phyloP scores from a whole-genome alignment of 2,797 vertebrate species.

The Falco concolor region DNA sequence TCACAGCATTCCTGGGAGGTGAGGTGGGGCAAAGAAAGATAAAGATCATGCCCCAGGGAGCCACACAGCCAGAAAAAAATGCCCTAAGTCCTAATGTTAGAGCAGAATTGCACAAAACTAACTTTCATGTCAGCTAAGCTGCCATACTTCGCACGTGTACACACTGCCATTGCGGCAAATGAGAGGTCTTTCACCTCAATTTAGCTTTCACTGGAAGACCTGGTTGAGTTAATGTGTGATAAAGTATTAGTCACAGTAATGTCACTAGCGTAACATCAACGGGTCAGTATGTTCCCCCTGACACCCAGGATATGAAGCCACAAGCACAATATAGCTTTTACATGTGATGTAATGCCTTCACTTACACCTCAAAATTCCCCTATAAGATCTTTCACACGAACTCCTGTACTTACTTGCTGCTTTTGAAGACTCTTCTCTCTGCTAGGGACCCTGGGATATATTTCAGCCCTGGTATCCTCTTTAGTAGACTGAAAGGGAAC shows the following conservation, averaged over 20 bases:
- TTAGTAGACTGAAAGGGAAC: constrained; percentile 73
- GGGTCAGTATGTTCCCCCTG: background rate
- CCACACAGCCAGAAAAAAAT: background rate
- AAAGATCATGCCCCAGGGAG: background rate
- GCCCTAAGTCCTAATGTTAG: background rate
- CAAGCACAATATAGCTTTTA: background rate
- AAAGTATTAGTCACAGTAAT: background rate
- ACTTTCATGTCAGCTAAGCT: background rate
- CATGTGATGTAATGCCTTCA: background rate
- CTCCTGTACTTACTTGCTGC: constrained; percentile 53
- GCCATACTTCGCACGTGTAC: background rate
- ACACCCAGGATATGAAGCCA: background rate
- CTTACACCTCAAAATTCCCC: background rate
- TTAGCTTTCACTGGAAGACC: background rate
- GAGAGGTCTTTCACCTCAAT: background rate
- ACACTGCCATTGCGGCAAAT: background rate
- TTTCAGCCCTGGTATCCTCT: constrained; percentile 51
- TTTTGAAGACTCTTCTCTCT: constrained; percentile 63
- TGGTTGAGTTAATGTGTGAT: background rate
- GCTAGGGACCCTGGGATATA: constrained; percentile 48
- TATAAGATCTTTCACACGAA: background rate
- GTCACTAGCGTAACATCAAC: background rate
- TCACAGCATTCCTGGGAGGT: background rate
- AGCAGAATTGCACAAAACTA: background rate
- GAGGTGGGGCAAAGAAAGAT: background rate